These are phyloP conservation scores for Mystacornis crossleyi DNA, from an alignment of 2,113 vertebrate genomes.

Conservation along the genomic window DNA sequence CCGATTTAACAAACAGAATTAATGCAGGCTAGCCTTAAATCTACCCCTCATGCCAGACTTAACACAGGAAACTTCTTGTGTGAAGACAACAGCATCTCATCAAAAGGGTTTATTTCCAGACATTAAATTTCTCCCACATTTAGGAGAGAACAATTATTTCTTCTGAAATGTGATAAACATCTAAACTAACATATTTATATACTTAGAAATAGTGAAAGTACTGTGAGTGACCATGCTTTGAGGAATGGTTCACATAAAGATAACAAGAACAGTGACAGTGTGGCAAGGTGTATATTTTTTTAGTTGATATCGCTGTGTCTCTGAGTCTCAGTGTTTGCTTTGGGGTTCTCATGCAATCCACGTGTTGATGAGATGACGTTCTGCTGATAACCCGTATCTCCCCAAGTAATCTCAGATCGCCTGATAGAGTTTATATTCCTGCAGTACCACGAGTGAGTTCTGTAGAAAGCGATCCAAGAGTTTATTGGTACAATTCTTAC, in stretches of 20 bases:
- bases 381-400: background rate
- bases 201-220: background rate
- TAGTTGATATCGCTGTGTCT: background rate
- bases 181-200: background rate
- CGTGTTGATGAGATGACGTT: fast-evolving
- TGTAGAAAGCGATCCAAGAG: background rate
- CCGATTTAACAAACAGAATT: background rate
- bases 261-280: background rate
- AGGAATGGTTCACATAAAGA: background rate
- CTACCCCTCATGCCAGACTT: background rate
- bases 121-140: background rate
- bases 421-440: background rate
- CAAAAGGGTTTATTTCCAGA: background rate
- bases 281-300: background rate
- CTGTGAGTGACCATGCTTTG: background rate
- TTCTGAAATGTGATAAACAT: background rate
- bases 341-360: background rate
- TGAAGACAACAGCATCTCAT: background rate
- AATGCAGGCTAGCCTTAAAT: background rate
- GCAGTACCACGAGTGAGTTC: fast-evolving
- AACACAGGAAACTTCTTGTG: background rate
- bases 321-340: background rate
- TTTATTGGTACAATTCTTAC: background rate
- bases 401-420: background rate
- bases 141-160: background rate